These are phyloP conservation scores for Pheosia tremula DNA, from an alignment of 2,888 invertebrate genomes.

Conservation along the genomic window DNA sequence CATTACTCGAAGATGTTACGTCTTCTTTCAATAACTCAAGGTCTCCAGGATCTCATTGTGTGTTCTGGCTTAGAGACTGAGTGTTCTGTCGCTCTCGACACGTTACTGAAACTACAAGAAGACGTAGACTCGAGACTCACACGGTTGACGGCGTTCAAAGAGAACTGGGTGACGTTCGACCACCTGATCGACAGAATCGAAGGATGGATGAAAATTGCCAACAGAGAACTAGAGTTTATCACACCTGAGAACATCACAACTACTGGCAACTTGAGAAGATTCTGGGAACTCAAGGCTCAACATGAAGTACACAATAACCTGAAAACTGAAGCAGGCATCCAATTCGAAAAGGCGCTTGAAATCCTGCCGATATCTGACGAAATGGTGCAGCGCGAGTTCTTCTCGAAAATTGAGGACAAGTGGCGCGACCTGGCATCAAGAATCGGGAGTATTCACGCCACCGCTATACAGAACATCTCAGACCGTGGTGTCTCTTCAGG, in stretches of 20 bases:
- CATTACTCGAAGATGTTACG: conserved; percentile 92
- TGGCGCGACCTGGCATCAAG: conserved; percentile 88
- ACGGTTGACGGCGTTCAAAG: conserved; percentile 89
- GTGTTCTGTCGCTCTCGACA: conserved; percentile 89
- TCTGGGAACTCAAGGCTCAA: conserved; percentile 95
- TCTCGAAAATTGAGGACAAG: conserved; percentile 90
- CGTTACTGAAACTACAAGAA: conserved; percentile 89
- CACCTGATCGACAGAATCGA: conserved; percentile 89
- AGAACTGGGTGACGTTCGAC: conserved; percentile 91
- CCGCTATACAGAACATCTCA: conserved; percentile 88
- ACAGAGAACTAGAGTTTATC: conserved; percentile 87
- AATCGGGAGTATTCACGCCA: conserved; percentile 87
- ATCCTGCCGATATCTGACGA: conserved; percentile 94
- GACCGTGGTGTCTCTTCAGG: conserved; percentile 89
- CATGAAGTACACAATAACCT: conserved; percentile 93
- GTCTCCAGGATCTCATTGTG: conserved; percentile 89
- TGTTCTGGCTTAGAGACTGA: conserved; percentile 90
- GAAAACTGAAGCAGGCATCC: conserved; percentile 88
- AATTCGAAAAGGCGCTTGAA: conserved; percentile 91
- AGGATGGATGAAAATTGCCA: conserved; percentile 90
- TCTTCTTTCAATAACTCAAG: conserved; percentile 88
- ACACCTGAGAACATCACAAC: conserved; percentile 86
- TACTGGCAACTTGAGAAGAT: conserved; percentile 90
- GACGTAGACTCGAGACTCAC: conserved; percentile 90
- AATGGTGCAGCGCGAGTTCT: conserved; percentile 91